Conservation (phyloP, 2,888 invertebrate species). For the Glyphotaelius pellucidus region DNA sequence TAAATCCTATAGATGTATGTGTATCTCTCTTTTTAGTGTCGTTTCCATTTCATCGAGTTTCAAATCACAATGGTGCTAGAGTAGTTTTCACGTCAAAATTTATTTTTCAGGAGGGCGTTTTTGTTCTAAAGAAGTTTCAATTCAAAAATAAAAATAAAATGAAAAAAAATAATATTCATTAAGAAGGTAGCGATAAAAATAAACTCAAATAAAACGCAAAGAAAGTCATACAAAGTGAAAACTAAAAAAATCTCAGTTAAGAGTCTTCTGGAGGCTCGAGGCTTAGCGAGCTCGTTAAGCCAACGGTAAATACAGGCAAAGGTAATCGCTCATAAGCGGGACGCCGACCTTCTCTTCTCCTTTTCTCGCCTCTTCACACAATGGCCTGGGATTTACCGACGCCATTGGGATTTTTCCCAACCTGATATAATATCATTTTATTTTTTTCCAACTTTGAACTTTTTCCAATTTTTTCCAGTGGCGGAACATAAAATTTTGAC, state of each 20-base stretch:
- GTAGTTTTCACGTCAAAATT: too few relatives aligned
- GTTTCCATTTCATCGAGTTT: too few relatives aligned
- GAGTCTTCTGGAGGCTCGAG: not conserved
- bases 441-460: not conserved
- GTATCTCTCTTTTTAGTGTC: too few relatives aligned
- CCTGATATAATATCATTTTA: not conserved
- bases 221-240: not conserved
- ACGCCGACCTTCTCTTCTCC: not conserved
- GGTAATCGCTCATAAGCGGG: slow-evolving; percentile 25
- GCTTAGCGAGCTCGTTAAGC: not conserved
- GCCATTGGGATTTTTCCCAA: not conserved
- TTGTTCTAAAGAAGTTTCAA: too few relatives aligned
- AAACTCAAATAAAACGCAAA: not conserved
- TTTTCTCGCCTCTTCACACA: not conserved
- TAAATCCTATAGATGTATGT: too few relatives aligned
- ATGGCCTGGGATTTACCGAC: not conserved
- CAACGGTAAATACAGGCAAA: slow-evolving; percentile 14
- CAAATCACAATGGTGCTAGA: too few relatives aligned
- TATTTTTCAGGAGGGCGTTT: too few relatives aligned
- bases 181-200: not conserved
- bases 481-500: not conserved
- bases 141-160: too few relatives aligned
- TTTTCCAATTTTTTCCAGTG: not conserved
- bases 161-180: not conserved
- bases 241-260: not conserved